Base-by-base conservation (phyloP, 2,888 invertebrate species). In the Pherbina coryleti region DNA sequence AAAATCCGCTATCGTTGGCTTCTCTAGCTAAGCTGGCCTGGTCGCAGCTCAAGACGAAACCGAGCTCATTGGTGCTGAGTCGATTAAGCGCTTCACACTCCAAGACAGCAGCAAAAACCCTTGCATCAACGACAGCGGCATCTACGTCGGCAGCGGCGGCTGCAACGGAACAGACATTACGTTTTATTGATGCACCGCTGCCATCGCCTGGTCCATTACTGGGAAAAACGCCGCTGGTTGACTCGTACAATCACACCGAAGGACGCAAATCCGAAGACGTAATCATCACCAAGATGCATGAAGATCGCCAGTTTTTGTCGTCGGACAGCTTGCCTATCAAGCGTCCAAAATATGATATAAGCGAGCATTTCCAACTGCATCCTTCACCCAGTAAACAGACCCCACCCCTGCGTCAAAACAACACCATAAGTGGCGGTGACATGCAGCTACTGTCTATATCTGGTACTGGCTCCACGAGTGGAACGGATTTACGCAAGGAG, bases 121-220 rank as follows among this genome's bases (percentile, higher is more conserved):
- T 25, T 62, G 67, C 77, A 11, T 73, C 78, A n/a, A 64, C 76
- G 44, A 73, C 69, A 22, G n/a, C 78, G 0, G 75, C 79, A 4
- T 22, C 62, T 5, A 78, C 78, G 53, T 9, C 75, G 0, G 78
- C 78, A 14, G 31, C 73, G 25, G 28, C 79, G 2, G 60, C 28
- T 0, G 44, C 66, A 0, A 79, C 77, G 25, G 81, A 82, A 9
- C 60, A 78, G 34, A 81, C 91, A 81, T 81, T 87, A 31, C 85
- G 88, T 11, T 92, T 92, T 82, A 88, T 92, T 62, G 91, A 91
- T 79, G 91, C 93, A 62, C 95, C 95, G 0, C 89, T 95, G 67
- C 95, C 95, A 62, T 96, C 96, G 4, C 96, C 96, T 0, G 96
- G 96, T 0, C 96, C 96, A 0, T 90, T 95, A 80, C 91, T 96